Evolutionary conservation across 2,888 invertebrate genomes (phyloP).

Genomic region (Loripinus fragilis): DNA sequence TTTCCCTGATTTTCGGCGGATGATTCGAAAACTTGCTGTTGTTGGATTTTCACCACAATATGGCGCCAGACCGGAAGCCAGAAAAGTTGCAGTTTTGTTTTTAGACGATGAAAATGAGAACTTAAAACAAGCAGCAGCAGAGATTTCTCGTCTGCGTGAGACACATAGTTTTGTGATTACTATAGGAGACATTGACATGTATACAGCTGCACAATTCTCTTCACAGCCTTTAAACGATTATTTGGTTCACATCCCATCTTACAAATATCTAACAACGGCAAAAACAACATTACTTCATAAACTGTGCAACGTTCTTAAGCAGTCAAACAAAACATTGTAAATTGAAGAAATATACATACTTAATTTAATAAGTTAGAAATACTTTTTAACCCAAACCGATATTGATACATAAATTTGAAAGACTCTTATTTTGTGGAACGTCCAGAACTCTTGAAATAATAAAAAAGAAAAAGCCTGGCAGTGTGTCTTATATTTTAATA

Average conservation of each 20-base stretch:
- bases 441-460: too few relatives aligned
- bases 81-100: slow-evolving; percentile 72
- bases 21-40: slow-evolving; percentile 52
- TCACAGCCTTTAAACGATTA: slow-evolving; percentile 61
- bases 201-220: slow-evolving; percentile 55
- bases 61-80: slow-evolving; percentile 55
- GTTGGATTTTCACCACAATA: slow-evolving; percentile 53
- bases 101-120: slow-evolving; percentile 68
- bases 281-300: slow-evolving; percentile 57
- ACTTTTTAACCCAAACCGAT: too few relatives aligned
- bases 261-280: slow-evolving; percentile 55
- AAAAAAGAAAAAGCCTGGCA: too few relatives aligned
- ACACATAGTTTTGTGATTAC: slow-evolving; percentile 62
- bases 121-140: slow-evolving; percentile 55
- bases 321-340: background rate
- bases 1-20: slow-evolving; percentile 59
- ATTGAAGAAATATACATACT: too few relatives aligned
- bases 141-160: slow-evolving; percentile 51
- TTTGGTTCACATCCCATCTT: slow-evolving; percentile 60
- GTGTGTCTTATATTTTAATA: too few relatives aligned
- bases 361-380: too few relatives aligned
- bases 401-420: too few relatives aligned
- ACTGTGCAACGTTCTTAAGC: slow-evolving; percentile 47
- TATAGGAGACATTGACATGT: slow-evolving; percentile 57
- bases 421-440: too few relatives aligned